Evolutionary conservation across 2,888 invertebrate genomes (phyloP).

Genomic region (Hypselothyrea guttata): DNA sequence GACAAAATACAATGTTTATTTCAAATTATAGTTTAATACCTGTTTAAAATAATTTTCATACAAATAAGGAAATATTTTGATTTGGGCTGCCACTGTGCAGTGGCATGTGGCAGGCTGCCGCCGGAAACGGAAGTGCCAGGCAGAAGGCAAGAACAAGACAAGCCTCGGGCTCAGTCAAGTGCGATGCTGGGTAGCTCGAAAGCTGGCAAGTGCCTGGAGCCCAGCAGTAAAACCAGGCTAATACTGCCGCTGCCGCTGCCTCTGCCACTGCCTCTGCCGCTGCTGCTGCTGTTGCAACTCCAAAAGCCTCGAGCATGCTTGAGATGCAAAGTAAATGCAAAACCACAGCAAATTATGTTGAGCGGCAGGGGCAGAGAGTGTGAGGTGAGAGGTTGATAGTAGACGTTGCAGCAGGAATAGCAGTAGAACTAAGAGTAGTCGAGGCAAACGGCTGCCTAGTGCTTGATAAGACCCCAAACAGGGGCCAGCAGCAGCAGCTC

Average conservation of each 20-base stretch:
- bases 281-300: too few relatives aligned
- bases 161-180: constrained; percentile 39
- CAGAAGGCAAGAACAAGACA: constrained; percentile 50
- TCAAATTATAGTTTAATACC: too few relatives aligned
- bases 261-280: constrained; percentile 32
- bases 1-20: too few relatives aligned
- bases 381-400: neutral
- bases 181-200: constrained; percentile 22
- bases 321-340: constrained; percentile 76
- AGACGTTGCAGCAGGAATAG: constrained; percentile 12
- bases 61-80: too few relatives aligned
- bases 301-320: constrained; percentile 63
- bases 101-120: constrained; percentile 17
- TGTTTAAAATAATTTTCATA: too few relatives aligned
- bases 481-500: constrained; percentile 46
- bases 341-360: constrained; percentile 77
- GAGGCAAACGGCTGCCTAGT: constrained; percentile 35
- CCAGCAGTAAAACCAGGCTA: constrained; percentile 21
- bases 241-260: constrained; percentile 29
- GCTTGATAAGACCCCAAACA: constrained; percentile 32
- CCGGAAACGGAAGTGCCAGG: constrained; percentile 66
- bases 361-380: constrained; percentile 26
- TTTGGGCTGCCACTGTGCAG: too few relatives aligned
- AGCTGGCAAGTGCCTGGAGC: constrained; percentile 22
- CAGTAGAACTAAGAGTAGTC: constrained; percentile 21